Evolutionary conservation across 2,888 invertebrate genomes (phyloP).

Genomic region (Nezara viridula): DNA sequence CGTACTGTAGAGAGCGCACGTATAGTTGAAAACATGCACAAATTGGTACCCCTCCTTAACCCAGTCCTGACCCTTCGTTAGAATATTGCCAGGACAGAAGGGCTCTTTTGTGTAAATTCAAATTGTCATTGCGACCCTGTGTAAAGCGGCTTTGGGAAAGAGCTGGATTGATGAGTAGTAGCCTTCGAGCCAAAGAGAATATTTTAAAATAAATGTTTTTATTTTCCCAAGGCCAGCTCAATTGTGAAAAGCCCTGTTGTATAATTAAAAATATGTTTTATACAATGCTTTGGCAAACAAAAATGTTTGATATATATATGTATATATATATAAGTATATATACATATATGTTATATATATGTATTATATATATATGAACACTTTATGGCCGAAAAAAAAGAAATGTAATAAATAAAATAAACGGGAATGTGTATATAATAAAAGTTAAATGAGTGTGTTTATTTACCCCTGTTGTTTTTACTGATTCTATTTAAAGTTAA

Average conservation of each 20-base stretch:
- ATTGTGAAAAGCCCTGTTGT: conserved; percentile 59
- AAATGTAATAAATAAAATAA: conserved; percentile 63
- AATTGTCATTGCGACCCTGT: conserved; percentile 39
- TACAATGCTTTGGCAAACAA: conserved; percentile 64
- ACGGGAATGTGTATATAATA: conserved; percentile 64
- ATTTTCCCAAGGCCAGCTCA: conserved; percentile 57
- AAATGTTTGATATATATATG: conserved; percentile 58
- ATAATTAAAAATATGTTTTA: conserved; percentile 64
- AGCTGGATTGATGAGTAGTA: not conserved
- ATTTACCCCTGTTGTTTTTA: conserved; percentile 46
- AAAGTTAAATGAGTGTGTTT: conserved; percentile 60
- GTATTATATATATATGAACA: conserved; percentile 61
- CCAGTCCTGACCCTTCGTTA: conserved; percentile 44
- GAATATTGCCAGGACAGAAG: conserved; percentile 47
- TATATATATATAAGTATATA: conserved; percentile 53
- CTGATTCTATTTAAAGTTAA: too few species aligned
- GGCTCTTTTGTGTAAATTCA: conserved; percentile 50
- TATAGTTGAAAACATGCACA: conserved; percentile 63
- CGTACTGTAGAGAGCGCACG: conserved; percentile 64
- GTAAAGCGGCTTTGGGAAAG: conserved; percentile 53
- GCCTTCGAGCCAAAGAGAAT: conserved; percentile 36
- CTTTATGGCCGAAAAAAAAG: conserved; percentile 62
- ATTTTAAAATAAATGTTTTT: conserved; percentile 47
- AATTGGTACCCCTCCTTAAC: conserved; percentile 56
- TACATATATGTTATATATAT: conserved; percentile 57